Evolutionary conservation across 2,888 invertebrate species (phyloP).

Genomic region (Melanostoma scalare): DNA sequence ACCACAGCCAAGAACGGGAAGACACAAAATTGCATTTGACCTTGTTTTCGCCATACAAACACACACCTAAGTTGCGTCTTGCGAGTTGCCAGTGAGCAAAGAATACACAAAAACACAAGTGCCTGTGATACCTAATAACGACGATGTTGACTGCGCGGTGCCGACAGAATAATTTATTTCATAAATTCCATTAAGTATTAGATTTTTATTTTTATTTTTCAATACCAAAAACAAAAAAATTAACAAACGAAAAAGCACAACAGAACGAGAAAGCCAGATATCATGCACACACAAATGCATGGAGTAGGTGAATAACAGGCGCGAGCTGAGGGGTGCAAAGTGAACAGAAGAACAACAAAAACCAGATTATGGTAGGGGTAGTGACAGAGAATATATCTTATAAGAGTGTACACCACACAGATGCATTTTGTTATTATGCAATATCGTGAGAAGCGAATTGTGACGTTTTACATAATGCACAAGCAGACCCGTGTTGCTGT

Average conservation of each 20-base stretch:
- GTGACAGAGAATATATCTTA: not conserved
- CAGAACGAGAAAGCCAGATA: conserved; percentile 35
- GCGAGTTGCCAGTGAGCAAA: conserved; percentile 13
- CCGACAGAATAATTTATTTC: conserved; percentile 72
- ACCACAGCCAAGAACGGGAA: conserved; percentile 48
- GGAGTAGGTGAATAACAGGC: not conserved
- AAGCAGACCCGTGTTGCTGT: conserved; percentile 49
- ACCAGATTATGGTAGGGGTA: conserved; percentile 19
- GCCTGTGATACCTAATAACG: conserved; percentile 9
- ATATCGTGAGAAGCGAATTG: conserved; percentile 67
- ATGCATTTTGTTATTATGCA: conserved; percentile 71
- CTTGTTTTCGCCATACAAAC: conserved; percentile 65
- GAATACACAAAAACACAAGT: conserved; percentile 47
- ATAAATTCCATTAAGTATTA: conserved; percentile 63
- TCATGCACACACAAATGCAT: conserved; percentile 47
- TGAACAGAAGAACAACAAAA: conserved; percentile 29
- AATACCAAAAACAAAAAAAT: conserved; percentile 13
- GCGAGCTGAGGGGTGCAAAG: not conserved
- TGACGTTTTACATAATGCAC: conserved; percentile 40
- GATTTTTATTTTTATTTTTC: conserved; percentile 55
- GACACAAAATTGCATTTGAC: conserved; percentile 72
- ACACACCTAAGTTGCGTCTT: not conserved
- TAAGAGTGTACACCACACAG: conserved; percentile 49
- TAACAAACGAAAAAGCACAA: conserved; percentile 15
- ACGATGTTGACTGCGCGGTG: conserved; percentile 48